These are phyloP conservation scores for Troides helena DNA, from an alignment of 2,888 invertebrate genomes.

Conservation along the genomic window DNA sequence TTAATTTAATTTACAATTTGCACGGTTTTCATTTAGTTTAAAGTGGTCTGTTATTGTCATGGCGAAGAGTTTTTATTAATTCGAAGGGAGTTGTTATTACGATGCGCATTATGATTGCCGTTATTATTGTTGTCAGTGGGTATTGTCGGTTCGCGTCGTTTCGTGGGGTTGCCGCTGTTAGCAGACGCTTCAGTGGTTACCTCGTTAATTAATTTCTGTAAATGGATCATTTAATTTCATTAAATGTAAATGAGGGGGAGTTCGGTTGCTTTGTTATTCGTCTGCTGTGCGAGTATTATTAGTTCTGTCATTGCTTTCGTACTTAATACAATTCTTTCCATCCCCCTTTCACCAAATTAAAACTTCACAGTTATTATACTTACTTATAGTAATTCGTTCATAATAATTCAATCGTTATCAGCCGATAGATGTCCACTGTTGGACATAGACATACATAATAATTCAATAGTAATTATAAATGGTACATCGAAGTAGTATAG, in stretches of 20 bases:
- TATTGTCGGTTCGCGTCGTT: conserved; percentile 46
- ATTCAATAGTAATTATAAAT: not conserved
- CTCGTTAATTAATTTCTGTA: conserved; percentile 78
- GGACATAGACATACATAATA: no score
- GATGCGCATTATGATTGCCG: conserved; percentile 64
- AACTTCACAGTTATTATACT: not conserved
- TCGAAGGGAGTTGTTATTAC: conserved; percentile 68
- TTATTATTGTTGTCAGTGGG: conserved; percentile 54
- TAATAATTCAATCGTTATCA: no score
- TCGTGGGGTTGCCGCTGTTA: conserved; percentile 54
- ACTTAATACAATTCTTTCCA: conserved; percentile 47
- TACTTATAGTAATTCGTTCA: no score
- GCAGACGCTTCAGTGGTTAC: conserved; percentile 72
- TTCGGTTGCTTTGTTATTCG: conserved; percentile 53
- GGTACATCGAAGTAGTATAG: no score
- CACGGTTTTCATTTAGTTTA: conserved; percentile 66
- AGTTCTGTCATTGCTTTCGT: conserved; percentile 25
- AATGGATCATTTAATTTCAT: conserved; percentile 80
- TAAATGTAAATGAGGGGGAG: conserved; percentile 78
- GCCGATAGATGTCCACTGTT: no score
- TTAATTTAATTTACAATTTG: conserved; percentile 54
- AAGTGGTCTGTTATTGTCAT: conserved; percentile 73
- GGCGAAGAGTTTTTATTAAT: conserved; percentile 74
- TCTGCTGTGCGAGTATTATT: conserved; percentile 33
- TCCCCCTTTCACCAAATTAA: conserved; percentile 23